Conservation (phyloP, 2,888 invertebrate species). For the Hoplodrina blanda region DNA sequence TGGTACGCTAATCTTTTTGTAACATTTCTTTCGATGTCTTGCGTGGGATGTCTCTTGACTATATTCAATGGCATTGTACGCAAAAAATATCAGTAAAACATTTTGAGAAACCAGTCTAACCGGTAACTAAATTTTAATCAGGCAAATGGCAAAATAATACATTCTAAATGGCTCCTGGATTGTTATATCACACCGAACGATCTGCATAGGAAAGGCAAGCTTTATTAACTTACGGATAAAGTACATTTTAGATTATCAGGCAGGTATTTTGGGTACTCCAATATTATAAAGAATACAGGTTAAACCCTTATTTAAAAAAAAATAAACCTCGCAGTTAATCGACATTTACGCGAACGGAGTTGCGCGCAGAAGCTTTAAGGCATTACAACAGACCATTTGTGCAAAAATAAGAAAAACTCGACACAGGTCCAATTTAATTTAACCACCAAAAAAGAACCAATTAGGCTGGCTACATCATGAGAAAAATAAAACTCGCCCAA, state of each 20-base stretch:
- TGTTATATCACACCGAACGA: no score
- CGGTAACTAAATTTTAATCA: constrained; percentile 2
- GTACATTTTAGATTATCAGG: no score
- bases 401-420: neutral
- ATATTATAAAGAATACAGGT: no score
- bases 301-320: no score
- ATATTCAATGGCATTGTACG: neutral
- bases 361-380: no score
- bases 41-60: constrained; percentile 17
- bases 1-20: constrained; percentile 9
- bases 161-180: neutral
- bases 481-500: constrained; percentile 13
- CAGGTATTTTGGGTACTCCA: no score
- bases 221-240: no score
- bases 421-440: neutral
- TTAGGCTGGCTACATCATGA: neutral
- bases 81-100: constrained; percentile 13
- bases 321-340: no score
- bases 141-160: neutral
- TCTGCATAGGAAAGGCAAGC: no score
- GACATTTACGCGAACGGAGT: no score
- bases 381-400: neutral
- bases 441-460: constrained; percentile 5
- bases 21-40: neutral
- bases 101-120: neutral